Percentiles rank a stretch among this genome's conserved stretches.
phyloP scores from a whole-genome alignment of 2,797 vertebrate genomes.

The Taeniopygia guttata region DNA sequence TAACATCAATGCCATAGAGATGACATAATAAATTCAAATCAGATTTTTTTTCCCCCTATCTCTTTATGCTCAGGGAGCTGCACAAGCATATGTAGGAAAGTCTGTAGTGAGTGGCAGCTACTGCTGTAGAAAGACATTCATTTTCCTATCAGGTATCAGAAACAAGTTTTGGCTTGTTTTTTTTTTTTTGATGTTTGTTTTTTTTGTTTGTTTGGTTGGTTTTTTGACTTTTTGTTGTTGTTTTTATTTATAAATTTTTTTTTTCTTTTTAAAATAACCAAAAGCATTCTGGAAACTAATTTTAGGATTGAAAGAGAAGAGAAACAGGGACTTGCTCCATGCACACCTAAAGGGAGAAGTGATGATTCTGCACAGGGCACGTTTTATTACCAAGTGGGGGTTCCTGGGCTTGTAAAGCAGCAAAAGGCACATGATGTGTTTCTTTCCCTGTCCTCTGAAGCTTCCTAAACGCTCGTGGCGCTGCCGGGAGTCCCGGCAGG shows the following conservation, averaged over 20 bases:
- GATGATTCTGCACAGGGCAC: not conserved
- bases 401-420: not conserved
- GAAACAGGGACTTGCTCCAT: not conserved
- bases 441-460: not conserved
- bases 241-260: too few species aligned
- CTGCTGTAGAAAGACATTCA: not conserved
- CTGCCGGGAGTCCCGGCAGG: not conserved
- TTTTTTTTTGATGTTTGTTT: too few species aligned
- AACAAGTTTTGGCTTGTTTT: not conserved
- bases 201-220: too few species aligned
- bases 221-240: too few species aligned
- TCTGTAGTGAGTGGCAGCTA: not conserved
- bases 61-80: not conserved
- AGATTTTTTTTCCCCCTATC: accelerated
- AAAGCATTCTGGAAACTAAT: not conserved
- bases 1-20: not conserved
- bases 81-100: not conserved
- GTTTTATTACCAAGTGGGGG: not conserved
- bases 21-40: not conserved
- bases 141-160: not conserved
- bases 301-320: not conserved
- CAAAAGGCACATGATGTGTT: accelerated
- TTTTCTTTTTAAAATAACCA: not conserved
- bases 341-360: accelerated
- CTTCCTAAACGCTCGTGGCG: not conserved